Percentiles rank a stretch among this genome's conserved stretches.
phyloP scores from a whole-genome alignment of 2,113 vertebrate species.

The Pteronura brasiliensis region DNA sequence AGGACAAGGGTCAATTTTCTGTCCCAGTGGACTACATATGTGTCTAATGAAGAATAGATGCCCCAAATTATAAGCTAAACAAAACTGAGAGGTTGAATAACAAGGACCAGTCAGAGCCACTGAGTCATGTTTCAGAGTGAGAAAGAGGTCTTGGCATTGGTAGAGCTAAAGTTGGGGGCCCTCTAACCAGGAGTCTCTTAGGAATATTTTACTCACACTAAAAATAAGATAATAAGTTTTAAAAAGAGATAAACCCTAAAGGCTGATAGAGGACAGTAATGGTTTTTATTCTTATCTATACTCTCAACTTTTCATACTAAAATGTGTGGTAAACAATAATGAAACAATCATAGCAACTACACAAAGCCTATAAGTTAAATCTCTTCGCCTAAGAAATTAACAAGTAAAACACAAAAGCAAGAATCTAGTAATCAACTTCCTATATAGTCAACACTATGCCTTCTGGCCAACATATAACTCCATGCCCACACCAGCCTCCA shows the following conservation, averaged over 20 bases:
- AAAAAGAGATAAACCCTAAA: not conserved
- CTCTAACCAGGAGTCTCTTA: not conserved
- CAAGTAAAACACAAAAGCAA: not conserved
- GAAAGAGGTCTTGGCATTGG: not conserved
- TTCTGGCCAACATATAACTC: not conserved
- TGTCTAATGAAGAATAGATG: not conserved
- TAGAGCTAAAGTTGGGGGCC: not conserved
- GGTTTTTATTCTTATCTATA: not conserved
- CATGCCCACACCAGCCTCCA: not conserved
- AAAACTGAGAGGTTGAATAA: not conserved
- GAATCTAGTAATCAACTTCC: not conserved
- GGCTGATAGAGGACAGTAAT: not conserved
- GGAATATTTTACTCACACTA: not conserved
- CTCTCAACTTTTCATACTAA: not conserved
- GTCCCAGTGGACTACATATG: not conserved
- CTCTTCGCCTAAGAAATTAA: not conserved
- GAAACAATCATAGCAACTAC: not conserved
- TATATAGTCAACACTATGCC: not conserved
- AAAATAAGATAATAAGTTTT: not conserved
- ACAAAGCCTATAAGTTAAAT: not conserved
- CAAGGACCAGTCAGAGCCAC: not conserved
- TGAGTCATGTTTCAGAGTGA: not conserved
- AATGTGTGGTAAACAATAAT: not conserved
- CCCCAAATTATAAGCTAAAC: not conserved
- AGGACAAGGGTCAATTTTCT: not conserved